phyloP scores from a whole-genome alignment of 2,888 invertebrate species.

The Ectropis crepuscularia region DNA sequence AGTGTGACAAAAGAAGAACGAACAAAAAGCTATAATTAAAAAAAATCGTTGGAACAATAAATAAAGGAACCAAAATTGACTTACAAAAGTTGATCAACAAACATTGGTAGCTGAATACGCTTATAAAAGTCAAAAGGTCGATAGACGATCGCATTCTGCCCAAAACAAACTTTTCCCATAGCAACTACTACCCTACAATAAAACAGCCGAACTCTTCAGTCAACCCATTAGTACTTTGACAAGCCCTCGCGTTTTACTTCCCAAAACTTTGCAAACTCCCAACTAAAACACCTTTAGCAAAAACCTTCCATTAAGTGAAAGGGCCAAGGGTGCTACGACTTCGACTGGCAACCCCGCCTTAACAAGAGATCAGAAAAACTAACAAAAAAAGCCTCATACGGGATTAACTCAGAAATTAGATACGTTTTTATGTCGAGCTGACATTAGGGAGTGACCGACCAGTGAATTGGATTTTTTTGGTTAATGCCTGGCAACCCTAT shows the following conservation, averaged over 20 bases:
- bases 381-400: conserved; percentile 52
- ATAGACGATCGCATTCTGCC: conserved; percentile 2
- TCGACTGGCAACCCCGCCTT: conserved; percentile 45
- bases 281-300: conserved; percentile 42
- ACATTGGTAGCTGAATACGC: conserved; percentile 1
- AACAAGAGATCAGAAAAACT: conserved; percentile 54
- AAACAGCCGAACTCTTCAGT: conserved; percentile 36
- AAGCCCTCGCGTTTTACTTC: conserved; percentile 27
- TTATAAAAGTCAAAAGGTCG: neutral
- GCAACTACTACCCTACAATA: conserved; percentile 26
- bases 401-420: conserved; percentile 66
- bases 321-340: conserved; percentile 29
- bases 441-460: conserved; percentile 59
- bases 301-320: conserved; percentile 40
- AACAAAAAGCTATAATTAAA: too few species aligned
- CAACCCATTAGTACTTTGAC: conserved; percentile 33
- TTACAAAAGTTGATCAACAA: neutral
- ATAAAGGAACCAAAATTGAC: too few species aligned
- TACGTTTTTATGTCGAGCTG: conserved; percentile 57
- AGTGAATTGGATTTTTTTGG: conserved; percentile 56
- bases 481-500: conserved; percentile 40
- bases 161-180: conserved; percentile 16
- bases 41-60: too few species aligned
- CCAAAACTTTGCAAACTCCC: conserved; percentile 33
- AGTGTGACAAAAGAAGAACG: too few species aligned